A percentile compares a stretch with the other conserved stretches of the same genome.
Evolutionary conservation across 2,113 vertebrate genomes (phyloP).

Genomic region (Hemiscyllium ocellatum): DNA sequence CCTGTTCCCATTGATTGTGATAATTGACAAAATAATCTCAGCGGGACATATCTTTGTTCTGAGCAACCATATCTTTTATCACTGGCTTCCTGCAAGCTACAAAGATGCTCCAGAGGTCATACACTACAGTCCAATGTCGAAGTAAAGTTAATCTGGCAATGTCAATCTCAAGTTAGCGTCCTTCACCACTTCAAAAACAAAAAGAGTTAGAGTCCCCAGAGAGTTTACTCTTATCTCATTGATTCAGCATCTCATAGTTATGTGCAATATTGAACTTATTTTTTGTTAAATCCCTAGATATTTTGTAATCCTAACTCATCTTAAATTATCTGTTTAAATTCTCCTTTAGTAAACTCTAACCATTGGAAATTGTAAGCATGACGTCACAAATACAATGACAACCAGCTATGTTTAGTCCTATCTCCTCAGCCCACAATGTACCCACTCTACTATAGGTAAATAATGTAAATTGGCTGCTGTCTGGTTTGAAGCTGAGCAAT

Average conservation of each 20-base stretch:
- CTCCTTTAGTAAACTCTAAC: not conserved
- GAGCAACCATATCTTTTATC: not conserved
- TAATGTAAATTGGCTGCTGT: not conserved
- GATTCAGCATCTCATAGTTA: not conserved
- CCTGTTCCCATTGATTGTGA: not conserved
- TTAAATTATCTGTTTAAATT: not conserved
- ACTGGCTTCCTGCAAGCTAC: not conserved
- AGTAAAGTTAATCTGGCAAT: not conserved
- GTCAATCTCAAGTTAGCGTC: not conserved
- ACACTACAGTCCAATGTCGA: not conserved
- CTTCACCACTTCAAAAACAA: not conserved
- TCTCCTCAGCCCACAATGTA: not conserved
- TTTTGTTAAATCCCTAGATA: not conserved
- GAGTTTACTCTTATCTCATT: not conserved
- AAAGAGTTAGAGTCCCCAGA: not conserved
- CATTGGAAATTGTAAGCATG: not conserved
- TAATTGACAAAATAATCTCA: not conserved
- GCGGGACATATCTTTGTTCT: not conserved
- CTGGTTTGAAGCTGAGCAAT: not conserved
- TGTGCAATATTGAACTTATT: not conserved
- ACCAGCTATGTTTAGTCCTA: not conserved
- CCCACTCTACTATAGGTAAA: not conserved
- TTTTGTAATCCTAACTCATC: not conserved
- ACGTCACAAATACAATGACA: not conserved
- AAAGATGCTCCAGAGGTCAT: not conserved